Conservation (phyloP, 2,797 vertebrate species). For the Sebastes steindachneri region DNA sequence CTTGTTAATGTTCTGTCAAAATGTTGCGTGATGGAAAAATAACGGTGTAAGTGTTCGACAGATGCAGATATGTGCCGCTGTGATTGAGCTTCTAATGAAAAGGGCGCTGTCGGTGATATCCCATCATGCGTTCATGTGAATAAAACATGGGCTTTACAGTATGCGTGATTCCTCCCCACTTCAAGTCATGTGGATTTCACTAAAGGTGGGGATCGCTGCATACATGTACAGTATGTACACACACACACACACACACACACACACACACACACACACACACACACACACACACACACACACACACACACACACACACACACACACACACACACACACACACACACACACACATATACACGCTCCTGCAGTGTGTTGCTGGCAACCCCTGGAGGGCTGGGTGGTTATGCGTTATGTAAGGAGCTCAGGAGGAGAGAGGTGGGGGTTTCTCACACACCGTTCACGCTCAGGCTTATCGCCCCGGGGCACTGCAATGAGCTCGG, state of each 20-base stretch:
- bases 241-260: constrained; percentile 6
- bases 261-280: constrained; percentile 6
- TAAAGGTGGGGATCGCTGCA: constrained; percentile 33
- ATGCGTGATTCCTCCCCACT: constrained; percentile 22
- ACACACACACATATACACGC: constrained; percentile 10
- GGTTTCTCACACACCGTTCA: constrained; percentile 72
- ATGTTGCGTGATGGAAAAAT: constrained; percentile 42
- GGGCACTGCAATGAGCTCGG: constrained; percentile 66
- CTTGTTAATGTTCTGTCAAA: constrained; percentile 48
- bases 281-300: constrained; percentile 13
- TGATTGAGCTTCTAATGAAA: constrained; percentile 52
- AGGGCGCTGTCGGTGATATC: constrained; percentile 42
- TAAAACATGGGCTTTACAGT: constrained; percentile 53
- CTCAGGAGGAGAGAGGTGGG: constrained; percentile 69
- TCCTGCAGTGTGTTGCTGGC: constrained; percentile 27
- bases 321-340: constrained; percentile 5
- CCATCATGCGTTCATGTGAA: constrained; percentile 44
- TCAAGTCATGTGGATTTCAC: constrained; percentile 57
- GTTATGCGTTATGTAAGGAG: constrained; percentile 79
- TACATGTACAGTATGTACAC: constrained; percentile 16
- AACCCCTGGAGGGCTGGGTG: constrained; percentile 63
- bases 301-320: not conserved
- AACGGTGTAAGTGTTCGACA: constrained; percentile 12
- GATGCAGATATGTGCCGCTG: constrained; percentile 31
- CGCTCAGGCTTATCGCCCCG: constrained; percentile 68